phyloP scores from a whole-genome alignment of 37 sponge, comb jelly and placozoan genomes.

The Axinella damicornis region DNA sequence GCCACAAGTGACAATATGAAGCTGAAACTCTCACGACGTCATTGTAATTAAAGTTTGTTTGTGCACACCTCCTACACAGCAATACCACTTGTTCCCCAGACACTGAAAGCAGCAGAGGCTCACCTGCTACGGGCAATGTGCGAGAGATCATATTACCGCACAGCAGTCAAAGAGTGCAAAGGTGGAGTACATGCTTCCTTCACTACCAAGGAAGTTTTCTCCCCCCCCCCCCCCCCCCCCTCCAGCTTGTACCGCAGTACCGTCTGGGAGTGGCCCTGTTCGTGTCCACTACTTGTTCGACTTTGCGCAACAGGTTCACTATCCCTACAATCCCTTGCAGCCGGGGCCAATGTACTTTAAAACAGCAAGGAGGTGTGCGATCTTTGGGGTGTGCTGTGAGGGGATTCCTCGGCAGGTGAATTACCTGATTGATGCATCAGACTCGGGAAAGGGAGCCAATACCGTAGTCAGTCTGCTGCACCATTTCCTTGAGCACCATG shows the following conservation, averaged over 20 bases:
- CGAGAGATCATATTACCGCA: no score
- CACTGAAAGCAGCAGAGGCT: no score
- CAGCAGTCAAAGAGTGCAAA: not conserved
- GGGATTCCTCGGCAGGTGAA: constrained; percentile 51
- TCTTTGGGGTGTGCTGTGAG: constrained; percentile 71
- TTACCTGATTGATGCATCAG: constrained; percentile 24
- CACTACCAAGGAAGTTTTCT: not conserved
- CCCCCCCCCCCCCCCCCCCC: not conserved
- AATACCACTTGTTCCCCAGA: no score
- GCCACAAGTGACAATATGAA: no score
- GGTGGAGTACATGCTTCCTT: not conserved
- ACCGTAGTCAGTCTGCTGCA: not conserved
- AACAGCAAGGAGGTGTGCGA: constrained; percentile 50
- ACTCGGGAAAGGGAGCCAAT: not conserved
- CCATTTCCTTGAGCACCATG: not conserved
- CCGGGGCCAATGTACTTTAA: constrained; percentile 72
- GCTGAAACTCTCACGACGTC: no score
- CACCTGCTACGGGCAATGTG: no score
- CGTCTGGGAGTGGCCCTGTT: no score
- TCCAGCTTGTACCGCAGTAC: no score
- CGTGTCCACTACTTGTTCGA: not conserved
- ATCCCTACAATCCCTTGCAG: constrained; percentile 50
- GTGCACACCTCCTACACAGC: no score
- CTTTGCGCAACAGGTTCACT: constrained; percentile 31
- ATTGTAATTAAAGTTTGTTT: no score